These are phyloP conservation scores for Dasysyrphus albostriatus DNA, from an alignment of 2,888 invertebrate species.

Conservation along the genomic window DNA sequence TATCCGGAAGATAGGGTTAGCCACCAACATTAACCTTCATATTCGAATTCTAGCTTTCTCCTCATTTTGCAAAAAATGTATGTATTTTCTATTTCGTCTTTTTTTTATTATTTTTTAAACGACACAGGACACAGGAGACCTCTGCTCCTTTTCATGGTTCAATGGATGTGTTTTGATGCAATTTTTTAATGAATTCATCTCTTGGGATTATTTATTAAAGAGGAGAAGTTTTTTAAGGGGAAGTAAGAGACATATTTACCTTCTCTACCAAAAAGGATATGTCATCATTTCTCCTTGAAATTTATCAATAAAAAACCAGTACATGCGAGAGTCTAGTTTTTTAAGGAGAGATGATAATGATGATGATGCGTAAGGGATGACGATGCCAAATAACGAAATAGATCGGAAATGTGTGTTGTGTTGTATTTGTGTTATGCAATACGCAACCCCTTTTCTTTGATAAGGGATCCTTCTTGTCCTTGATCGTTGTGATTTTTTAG, in stretches of 20 bases:
- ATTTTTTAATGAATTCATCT: slow-evolving; percentile 51
- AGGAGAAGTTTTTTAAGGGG: slow-evolving; percentile 27
- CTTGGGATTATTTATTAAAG: slow-evolving; percentile 1
- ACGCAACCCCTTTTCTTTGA: slow-evolving; percentile 64
- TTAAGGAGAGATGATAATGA: slow-evolving; percentile 24
- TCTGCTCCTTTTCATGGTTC: slow-evolving; percentile 36
- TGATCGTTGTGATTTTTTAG: slow-evolving; percentile 39
- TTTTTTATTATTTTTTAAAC: slow-evolving; percentile 7
- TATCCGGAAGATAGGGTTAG: no score
- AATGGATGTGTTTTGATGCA: slow-evolving; percentile 38
- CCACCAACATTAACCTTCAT: no score
- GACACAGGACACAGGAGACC: slow-evolving; percentile 14
- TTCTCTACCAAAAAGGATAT: slow-evolving; percentile 15
- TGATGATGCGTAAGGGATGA: slow-evolving; percentile 62
- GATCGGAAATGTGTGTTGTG: neutral
- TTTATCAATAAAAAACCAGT: slow-evolving; percentile 33
- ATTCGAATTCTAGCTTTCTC: neutral
- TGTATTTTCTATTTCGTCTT: neutral
- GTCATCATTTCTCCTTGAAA: slow-evolving; percentile 54
- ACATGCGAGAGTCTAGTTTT: slow-evolving; percentile 19
- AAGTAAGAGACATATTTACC: neutral
- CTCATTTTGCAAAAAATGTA: neutral
- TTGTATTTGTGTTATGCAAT: slow-evolving; percentile 45
- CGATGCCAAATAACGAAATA: neutral
- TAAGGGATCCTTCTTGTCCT: slow-evolving; percentile 30